Base-by-base conservation (phyloP, 1,140 invertebrate species). In the Mycetomoellerius zeteki region DNA sequence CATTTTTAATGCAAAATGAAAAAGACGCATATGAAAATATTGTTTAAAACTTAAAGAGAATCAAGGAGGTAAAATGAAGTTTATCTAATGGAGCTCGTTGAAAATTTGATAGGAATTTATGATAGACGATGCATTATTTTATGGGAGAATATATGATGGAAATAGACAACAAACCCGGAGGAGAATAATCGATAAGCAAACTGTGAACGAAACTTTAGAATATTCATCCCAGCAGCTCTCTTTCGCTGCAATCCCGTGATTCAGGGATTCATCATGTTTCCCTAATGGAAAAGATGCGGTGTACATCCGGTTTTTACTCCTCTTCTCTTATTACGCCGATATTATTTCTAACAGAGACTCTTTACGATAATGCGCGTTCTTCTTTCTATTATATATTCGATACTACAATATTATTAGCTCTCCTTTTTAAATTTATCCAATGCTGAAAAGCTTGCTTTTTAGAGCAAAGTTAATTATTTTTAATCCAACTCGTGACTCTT, bases 351-450 rank as follows among this genome's bases (percentile, higher is more conserved):
- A 62, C 16, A 56, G 8, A 78, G 7, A 43, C 8, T 10, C 16
- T 54, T 80, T 24, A 69, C 52, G 33, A 58, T 81, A 81, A 81
- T 24, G 30, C 64, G 5, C n/a, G 33, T 82, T 71, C 1, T 58
- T 16, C 16, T 64, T 43, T 43, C 2, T 43, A 43, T 43, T 43
- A 43, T 10, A 43, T 10, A 43, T 43, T 43, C 2, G 37, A 43
- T 43, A 43, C 37, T 43, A 10, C 37, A 3, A 54, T 19, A 30
- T 3, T 60, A 30, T 56, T n/a, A 6, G n/a, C 14, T 58, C 16
- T 60, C 33, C 12, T 5, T 19, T 81, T 71, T 81, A 58, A 82
- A 14, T 6, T 24, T 14, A 56, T n/a, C 33, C 21, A 37, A 81
- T 19, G 8, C 56, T 60, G 33, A 37, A 19, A 56, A 37, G n/a